phyloP scores from a whole-genome alignment of 2,113 vertebrate genomes.

The Dromaius novaehollandiae region DNA sequence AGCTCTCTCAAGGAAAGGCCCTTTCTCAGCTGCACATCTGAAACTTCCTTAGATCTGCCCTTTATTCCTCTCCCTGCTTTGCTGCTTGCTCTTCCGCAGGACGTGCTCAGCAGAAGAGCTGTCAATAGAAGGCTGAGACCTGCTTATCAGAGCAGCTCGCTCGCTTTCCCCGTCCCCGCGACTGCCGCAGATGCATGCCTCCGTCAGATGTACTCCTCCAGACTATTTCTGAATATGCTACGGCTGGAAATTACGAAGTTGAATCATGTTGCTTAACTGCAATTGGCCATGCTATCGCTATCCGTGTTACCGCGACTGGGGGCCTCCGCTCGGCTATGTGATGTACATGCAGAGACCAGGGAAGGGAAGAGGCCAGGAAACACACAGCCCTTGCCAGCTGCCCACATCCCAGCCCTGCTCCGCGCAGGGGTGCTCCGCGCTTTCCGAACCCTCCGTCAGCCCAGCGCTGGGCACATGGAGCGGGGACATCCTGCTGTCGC shows the following conservation, averaged over 20 bases:
- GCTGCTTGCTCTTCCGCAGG: background rate
- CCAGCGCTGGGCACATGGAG: too few relatives aligned
- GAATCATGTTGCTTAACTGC: background rate
- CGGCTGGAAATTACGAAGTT: background rate
- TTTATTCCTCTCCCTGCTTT: background rate
- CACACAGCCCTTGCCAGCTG: background rate
- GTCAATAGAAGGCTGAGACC: background rate
- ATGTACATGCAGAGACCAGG: background rate
- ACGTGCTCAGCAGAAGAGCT: fast-evolving
- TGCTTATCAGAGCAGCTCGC: fast-evolving
- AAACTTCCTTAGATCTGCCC: background rate
- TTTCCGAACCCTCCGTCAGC: too few relatives aligned
- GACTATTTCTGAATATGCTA: background rate
- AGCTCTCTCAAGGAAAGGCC: conserved; percentile 2
- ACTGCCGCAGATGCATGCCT: background rate
- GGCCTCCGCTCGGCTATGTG: fast-evolving
- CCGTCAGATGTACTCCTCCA: background rate
- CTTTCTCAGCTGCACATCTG: background rate
- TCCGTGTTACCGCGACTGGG: fast-evolving
- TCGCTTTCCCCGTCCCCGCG: fast-evolving
- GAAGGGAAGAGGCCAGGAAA: background rate
- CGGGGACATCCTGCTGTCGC: background rate
- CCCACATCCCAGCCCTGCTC: too few relatives aligned
- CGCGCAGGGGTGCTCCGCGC: too few relatives aligned
- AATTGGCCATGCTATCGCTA: fast-evolving